Evolutionary conservation across 2,888 invertebrate genomes (phyloP), one percentile per base, ranked within the genome.

Genomic region (Incurvaria masculella): DNA sequence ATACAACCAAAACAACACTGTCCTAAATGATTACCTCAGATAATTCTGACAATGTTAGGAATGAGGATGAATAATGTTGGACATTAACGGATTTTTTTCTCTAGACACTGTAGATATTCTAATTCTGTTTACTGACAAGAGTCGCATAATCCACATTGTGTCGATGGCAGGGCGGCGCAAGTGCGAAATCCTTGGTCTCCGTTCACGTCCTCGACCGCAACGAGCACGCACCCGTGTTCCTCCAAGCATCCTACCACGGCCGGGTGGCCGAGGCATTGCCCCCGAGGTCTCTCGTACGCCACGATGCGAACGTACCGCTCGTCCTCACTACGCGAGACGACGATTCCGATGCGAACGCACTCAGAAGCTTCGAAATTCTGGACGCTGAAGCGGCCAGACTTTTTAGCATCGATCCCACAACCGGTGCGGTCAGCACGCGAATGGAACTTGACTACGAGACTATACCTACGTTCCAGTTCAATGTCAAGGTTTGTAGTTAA

Each of bases 161-260:
- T 41, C 8, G 8, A 11, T 8, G n/a, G 23, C 61, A 78, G 79
- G 78, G 73, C 23, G 74, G 87, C 52, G 87, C 88, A 6, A 81
- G 82, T 42, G 87, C 93, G 1, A 65, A 63, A 16, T 88, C 89
- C 53, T 83, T 79, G 57, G 86, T 94, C 21, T 76, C 88, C 16
- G 85, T 97, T 51, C 94, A 94, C 74, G 87, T 96, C 51, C 72
- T 94, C 52, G 96, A 97, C 72, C 83, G 84, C 58, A 97, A 97
- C 72, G 94, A 94, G 69, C 91, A 89, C 70, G 79, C 86, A 20
- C 94, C 94, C 1, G 69, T 72, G 57, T 89, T 94, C 64, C 62
- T 82, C 20, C 84, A 84, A 59, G 82, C 80, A 42, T 64, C 70
- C 53, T 91, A 88, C 68, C 72, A 75, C 53, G 92, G 91, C n/a